Percentiles rank a stretch among this genome's conserved stretches.
Conservation (phyloP, 2,113 vertebrate species). For the Pimephales promelas region DNA sequence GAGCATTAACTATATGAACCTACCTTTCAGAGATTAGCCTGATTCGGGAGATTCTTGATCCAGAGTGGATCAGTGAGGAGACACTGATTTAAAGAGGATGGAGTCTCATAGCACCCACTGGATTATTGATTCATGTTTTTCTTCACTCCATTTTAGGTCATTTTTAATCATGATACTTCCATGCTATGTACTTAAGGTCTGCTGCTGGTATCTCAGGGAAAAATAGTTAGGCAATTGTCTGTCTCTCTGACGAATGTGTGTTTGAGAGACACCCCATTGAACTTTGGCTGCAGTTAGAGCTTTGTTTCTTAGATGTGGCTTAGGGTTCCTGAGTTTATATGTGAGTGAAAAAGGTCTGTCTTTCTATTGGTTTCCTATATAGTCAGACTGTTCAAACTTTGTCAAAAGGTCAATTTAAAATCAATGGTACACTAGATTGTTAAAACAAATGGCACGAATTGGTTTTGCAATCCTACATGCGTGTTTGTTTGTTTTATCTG, state of each 20-base stretch:
- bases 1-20: background rate
- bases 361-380: background rate
- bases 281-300: constrained; percentile 19
- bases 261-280: background rate
- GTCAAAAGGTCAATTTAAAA: background rate
- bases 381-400: background rate
- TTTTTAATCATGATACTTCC: background rate
- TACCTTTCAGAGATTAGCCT: background rate
- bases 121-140: background rate
- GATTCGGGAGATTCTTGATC: background rate
- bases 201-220: background rate
- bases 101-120: background rate
- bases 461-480: background rate
- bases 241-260: background rate
- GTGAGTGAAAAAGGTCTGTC: background rate
- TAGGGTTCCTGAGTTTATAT: background rate
- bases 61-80: background rate
- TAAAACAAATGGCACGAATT: background rate
- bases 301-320: background rate
- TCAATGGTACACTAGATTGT: background rate
- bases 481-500: background rate
- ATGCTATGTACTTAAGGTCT: constrained; percentile 4
- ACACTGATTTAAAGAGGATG: background rate
- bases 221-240: constrained; percentile 14
- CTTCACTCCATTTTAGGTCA: background rate